phyloP scores from a whole-genome alignment of 2,888 invertebrate species.

The Lordiphosa fenestrarum region DNA sequence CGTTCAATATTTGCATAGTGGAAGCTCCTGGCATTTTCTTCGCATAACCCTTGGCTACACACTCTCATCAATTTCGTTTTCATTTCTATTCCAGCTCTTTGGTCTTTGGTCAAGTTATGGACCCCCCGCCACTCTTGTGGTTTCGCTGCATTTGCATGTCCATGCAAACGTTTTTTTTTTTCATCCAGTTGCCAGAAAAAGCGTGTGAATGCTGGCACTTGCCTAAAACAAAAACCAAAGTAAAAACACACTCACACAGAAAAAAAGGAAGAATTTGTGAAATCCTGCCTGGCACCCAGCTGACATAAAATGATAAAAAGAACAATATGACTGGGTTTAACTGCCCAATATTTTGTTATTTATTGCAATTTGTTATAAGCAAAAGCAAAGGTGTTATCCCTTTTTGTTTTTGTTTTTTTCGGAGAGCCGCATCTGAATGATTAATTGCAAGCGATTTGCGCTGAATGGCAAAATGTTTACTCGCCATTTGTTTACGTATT shows the following conservation, averaged over 20 bases:
- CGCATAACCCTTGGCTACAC: constrained; percentile 1
- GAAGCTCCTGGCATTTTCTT: constrained; percentile 35
- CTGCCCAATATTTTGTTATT: constrained; percentile 53
- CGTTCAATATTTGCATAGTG: constrained; percentile 70
- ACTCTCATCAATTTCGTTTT: constrained; percentile 13
- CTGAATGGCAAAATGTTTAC: constrained; percentile 52
- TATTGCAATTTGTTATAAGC: constrained; percentile 52
- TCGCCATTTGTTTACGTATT: constrained; percentile 31
- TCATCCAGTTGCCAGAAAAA: constrained; percentile 11
- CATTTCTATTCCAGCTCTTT: constrained; percentile 8
- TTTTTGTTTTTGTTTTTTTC: constrained; percentile 20
- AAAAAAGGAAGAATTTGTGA: not conserved
- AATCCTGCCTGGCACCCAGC: constrained; percentile 17
- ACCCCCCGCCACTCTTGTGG: constrained; percentile 4
- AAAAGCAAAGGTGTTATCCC: constrained; percentile 21
- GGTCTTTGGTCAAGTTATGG: constrained; percentile 7
- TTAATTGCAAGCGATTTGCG: constrained; percentile 53
- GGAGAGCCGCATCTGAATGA: constrained; percentile 43
- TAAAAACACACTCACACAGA: constrained; percentile 2
- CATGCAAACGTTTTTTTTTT: constrained; percentile 30
- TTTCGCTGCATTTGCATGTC: constrained; percentile 53
- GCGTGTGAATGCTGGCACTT: constrained; percentile 56
- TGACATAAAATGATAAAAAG: constrained; percentile 17
- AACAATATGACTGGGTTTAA: constrained; percentile 11
- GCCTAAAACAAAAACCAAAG: constrained; percentile 4